Evolutionary conservation across 1,140 invertebrate genomes (phyloP).

Genomic region (Philaenus spumarius): DNA sequence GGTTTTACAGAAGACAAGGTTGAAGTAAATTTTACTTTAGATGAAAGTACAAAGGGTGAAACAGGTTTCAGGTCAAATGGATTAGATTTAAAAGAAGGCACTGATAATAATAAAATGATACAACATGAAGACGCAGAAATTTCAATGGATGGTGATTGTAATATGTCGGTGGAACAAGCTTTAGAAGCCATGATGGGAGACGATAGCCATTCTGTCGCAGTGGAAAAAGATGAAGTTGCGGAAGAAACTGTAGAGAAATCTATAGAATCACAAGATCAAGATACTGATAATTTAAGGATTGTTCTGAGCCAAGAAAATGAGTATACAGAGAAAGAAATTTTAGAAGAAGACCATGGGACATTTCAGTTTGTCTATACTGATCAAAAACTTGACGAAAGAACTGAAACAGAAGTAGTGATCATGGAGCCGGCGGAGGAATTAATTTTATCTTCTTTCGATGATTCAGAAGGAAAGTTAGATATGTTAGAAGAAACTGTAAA

Average conservation of each 20-base stretch:
- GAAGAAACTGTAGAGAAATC: not conserved
- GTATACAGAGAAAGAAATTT: not conserved
- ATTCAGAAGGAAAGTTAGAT: not conserved
- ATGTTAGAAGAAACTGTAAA: not conserved
- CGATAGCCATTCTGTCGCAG: constrained; percentile 6
- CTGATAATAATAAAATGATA: no score
- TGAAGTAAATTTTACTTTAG: not conserved
- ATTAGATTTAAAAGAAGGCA: no score
- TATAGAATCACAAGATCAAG: not conserved
- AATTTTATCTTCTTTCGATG: not conserved
- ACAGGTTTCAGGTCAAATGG: not conserved
- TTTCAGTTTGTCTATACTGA: not conserved
- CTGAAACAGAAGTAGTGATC: not conserved
- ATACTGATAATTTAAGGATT: not conserved
- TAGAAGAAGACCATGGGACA: not conserved
- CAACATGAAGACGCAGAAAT: not conserved
- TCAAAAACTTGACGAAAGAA: not conserved
- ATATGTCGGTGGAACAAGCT: constrained; percentile 19
- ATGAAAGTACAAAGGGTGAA: not conserved
- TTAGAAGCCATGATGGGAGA: constrained; percentile 28
- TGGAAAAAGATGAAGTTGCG: constrained; percentile 3
- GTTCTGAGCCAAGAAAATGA: not conserved
- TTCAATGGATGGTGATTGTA: not conserved
- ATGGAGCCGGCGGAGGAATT: not conserved
- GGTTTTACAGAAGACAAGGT: not conserved